Conservation (phyloP, 2,888 invertebrate species). For the Eristalis pertinax region DNA sequence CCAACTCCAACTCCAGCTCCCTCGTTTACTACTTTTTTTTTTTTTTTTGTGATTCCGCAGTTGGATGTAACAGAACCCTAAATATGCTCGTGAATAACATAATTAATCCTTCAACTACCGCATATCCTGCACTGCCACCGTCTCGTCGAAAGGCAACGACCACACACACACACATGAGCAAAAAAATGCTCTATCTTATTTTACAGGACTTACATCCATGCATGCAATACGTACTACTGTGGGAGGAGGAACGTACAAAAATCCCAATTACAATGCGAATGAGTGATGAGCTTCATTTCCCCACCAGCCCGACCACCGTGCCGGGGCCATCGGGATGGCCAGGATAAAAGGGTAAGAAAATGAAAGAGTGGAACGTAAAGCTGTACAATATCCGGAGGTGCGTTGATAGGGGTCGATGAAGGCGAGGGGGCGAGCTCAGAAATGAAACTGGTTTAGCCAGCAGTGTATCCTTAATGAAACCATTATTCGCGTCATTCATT, state of each 20-base stretch:
- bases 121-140: neutral
- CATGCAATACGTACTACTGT: neutral
- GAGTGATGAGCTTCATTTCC: constrained; percentile 66
- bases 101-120: constrained; percentile 44
- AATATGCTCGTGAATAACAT: constrained; percentile 24
- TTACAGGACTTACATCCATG: neutral
- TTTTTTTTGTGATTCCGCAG: neutral
- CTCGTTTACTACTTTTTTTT: neutral
- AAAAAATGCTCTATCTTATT: neutral
- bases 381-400: constrained; percentile 68
- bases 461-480: constrained; percentile 69
- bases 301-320: constrained; percentile 14
- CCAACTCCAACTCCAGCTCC: neutral
- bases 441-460: constrained; percentile 51
- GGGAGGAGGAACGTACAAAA: constrained; percentile 41
- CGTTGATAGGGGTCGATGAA: constrained; percentile 57
- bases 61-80: neutral
- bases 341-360: constrained; percentile 48
- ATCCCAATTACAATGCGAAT: constrained; percentile 69
- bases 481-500: constrained; percentile 68
- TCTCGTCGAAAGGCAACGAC: neutral
- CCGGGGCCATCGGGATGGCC: constrained; percentile 6
- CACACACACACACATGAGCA: neutral
- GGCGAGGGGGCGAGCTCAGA: neutral
- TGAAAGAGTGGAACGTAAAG: constrained; percentile 45